Conservation (phyloP, 2,113 vertebrate species). For the Marmota monax region DNA sequence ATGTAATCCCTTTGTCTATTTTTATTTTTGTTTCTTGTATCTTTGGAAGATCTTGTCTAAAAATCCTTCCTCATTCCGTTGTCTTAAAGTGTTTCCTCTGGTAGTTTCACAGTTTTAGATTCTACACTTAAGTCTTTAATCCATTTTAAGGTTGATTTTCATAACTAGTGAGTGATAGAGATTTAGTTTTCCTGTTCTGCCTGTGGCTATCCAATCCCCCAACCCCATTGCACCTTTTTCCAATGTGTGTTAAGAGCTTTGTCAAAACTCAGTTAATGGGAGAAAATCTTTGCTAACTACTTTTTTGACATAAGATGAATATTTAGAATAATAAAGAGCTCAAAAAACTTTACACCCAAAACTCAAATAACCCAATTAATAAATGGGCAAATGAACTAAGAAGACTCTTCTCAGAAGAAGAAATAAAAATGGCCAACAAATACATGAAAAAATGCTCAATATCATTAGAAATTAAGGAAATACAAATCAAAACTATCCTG, state of each 20-base stretch:
- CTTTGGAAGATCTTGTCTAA: background rate
- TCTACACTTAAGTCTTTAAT: background rate
- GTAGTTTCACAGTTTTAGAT: background rate
- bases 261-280: background rate
- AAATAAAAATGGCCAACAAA: no score
- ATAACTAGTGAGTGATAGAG: background rate
- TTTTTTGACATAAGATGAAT: no score
- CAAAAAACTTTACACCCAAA: no score
- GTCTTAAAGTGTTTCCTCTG: background rate
- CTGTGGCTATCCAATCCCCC: background rate
- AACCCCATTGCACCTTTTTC: background rate
- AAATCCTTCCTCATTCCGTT: background rate
- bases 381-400: no score
- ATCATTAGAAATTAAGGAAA: no score
- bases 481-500: no score
- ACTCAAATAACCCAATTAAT: no score
- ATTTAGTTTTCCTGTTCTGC: background rate
- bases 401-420: no score
- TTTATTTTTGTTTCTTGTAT: background rate
- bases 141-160: background rate
- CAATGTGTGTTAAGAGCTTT: background rate
- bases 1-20: background rate
- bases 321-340: no score
- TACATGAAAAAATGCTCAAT: no score
- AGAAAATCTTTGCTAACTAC: no score